Base-by-base conservation (phyloP, 1,140 invertebrate species). In the Phymastichus coffea region DNA sequence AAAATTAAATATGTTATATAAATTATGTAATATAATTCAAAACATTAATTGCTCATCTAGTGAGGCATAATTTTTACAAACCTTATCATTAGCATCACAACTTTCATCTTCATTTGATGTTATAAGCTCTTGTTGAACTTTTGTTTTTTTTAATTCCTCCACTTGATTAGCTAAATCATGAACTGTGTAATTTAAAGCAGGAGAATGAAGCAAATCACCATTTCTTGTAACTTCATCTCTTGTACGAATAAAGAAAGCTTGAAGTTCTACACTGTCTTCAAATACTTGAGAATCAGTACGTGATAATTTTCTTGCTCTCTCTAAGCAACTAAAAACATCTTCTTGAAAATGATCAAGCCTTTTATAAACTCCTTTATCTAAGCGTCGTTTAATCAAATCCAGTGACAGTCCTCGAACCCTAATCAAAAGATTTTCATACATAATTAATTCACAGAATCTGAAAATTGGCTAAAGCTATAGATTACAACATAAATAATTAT, bases 341-440 rank as follows among this genome's bases (percentile, higher is more conserved):
- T 96, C 93, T 81, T 99, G 97, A 76, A 99, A 99, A 44, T 88
- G 84, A 77, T 99, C 97, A 26, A 99, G 77, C 20, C 97, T 83
- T 65, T 91, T 89, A 74, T 99, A 99, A 14, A 94, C 84, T 7
- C 93, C 92, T 71, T 90, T 86, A 72, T 95, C 92, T 15, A 95
- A 76, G 6, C 92, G 80, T 12, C 92, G 81, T 72, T 95, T 95
- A 26, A 95, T 91, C 26, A 94, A 76, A 75, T 95, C 92, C 55
- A 95, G 77, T 0, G 91, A 93, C 19, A 95, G 81, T 0, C 87
- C 91, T 30, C 92, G 84, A 8, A 90, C 77, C 65, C 89, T 92
- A 48, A 74, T 7, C 28, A 12, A 33, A 6, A 33, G 6, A 7
- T 33, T 33, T 33, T 66, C 30, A 75, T 0, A 72, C 54, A 61